phyloP scores from a whole-genome alignment of 1,140 invertebrate species.

The Argopecten irradians region DNA sequence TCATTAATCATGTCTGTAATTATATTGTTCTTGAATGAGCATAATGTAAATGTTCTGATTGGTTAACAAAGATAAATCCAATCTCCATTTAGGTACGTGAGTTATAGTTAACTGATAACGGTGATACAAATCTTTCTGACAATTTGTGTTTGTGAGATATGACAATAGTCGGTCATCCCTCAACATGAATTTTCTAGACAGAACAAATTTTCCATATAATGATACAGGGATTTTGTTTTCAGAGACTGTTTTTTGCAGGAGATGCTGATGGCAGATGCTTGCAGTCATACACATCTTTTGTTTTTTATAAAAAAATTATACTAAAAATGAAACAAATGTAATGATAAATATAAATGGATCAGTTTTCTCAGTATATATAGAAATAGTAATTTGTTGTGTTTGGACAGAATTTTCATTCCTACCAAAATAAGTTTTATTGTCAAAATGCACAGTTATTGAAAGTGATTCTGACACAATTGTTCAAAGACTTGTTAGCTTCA shows the following conservation, averaged over 20 bases:
- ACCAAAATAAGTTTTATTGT: not conserved
- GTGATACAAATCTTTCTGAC: too few relatives aligned
- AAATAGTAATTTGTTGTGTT: not conserved
- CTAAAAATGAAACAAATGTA: not conserved
- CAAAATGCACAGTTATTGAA: not conserved
- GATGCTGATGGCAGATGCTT: not conserved
- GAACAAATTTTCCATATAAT: too few relatives aligned
- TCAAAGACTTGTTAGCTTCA: not conserved
- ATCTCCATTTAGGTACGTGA: too few relatives aligned
- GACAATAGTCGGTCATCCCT: too few relatives aligned
- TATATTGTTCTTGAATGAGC: too few relatives aligned
- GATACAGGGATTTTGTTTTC: not conserved
- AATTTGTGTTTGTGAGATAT: too few relatives aligned
- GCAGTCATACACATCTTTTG: not conserved
- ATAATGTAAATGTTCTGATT: too few relatives aligned
- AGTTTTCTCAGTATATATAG: not conserved
- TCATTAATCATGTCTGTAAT: too few relatives aligned
- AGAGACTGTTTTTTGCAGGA: slow-evolving; percentile 3
- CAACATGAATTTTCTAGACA: too few relatives aligned
- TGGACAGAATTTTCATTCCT: not conserved
- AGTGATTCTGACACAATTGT: not conserved
- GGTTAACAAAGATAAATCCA: too few relatives aligned
- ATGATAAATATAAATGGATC: slow-evolving; percentile 6
- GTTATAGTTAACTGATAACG: too few relatives aligned
- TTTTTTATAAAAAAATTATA: not conserved